Base-by-base conservation (phyloP, 2,888 invertebrate genomes). In the Epistrophella euchroma region DNA sequence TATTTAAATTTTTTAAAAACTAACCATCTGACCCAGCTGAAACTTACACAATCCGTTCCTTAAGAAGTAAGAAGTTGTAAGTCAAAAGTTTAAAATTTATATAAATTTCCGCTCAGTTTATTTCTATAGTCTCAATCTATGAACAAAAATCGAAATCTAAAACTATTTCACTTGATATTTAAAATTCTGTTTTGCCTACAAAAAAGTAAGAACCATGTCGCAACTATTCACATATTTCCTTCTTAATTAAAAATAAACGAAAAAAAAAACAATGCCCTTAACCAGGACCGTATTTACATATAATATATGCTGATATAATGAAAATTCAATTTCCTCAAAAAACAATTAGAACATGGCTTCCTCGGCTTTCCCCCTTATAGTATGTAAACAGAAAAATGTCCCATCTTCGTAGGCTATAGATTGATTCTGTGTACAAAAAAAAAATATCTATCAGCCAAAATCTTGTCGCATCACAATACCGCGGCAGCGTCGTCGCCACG, bases 281-380 rank as follows among this genome's bases (percentile, higher is more conserved):
- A 83, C 62, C 74, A 84, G 43, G 62, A 56, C 55, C 47, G 62
- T n/a, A 28, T 28, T 17, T 4, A 15, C 2, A 13, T 28, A 52
- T 13, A 35, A 35, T 45, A 4, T 22, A 13, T 25, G 22, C 13
- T 50, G 22, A 52, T 52, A 4, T 52, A 78, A 56, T 25, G 73
- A 78, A 78, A 73, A 74, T 68, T 64, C 70, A 55, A 70, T 78
- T 83, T 75, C 66, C 79, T 66, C 58, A 50, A 52, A 62, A 56
- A 56, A 71, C 79, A 84, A 84, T 79, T 84, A 84, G 71, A 66
- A 75, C 66, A 79, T 56, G 66, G 68, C 64, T 19, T 70, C 35
- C 28, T 1, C n/a, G 68, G 45, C 50, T 17, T 70, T n/a, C 19
- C 28, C 7, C 13, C 28, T 60, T 2, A 2, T 15, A 60, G 17